These are phyloP conservation scores for Notodonta ziczac DNA, from an alignment of 2,888 invertebrate species.

Conservation along the genomic window DNA sequence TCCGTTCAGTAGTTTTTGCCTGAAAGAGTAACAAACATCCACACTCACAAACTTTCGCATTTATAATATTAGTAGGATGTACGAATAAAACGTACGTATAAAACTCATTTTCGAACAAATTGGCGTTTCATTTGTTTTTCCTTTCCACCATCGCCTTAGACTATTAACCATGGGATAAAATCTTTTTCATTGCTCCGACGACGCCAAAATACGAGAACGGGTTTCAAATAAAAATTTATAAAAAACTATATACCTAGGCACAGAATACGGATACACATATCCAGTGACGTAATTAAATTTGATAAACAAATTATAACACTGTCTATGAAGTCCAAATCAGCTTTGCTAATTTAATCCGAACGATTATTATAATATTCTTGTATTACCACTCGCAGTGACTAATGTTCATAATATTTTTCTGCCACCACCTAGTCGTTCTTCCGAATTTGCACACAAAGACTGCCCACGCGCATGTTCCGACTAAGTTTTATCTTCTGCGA, in stretches of 20 bases:
- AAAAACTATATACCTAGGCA: not conserved
- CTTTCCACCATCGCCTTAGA: not conserved
- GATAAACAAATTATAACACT: not conserved
- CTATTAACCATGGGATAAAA: not conserved
- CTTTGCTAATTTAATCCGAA: not conserved
- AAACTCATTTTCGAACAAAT: too few relatives aligned
- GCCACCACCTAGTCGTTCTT: conserved; percentile 32
- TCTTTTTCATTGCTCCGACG: not conserved
- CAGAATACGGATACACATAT: not conserved
- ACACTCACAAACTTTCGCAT: too few relatives aligned
- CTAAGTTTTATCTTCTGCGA: conserved; percentile 38
- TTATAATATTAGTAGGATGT: too few relatives aligned
- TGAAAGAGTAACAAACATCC: too few relatives aligned
- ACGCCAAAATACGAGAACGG: too few relatives aligned
- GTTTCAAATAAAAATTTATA: too few relatives aligned
- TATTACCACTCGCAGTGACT: conserved; percentile 40
- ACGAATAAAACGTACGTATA: too few relatives aligned
- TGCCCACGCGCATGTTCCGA: conserved; percentile 43
- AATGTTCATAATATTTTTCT: conserved; percentile 44
- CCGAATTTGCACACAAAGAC: conserved; percentile 52
- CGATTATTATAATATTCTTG: conserved; percentile 10
- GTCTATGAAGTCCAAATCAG: not conserved
- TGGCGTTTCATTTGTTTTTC: too few relatives aligned
- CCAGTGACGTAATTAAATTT: not conserved
- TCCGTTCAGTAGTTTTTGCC: too few relatives aligned